Evolutionary conservation across 2,113 vertebrate genomes (phyloP), one percentile per base, ranked within the genome.

Genomic region (Crotalus horridus): DNA sequence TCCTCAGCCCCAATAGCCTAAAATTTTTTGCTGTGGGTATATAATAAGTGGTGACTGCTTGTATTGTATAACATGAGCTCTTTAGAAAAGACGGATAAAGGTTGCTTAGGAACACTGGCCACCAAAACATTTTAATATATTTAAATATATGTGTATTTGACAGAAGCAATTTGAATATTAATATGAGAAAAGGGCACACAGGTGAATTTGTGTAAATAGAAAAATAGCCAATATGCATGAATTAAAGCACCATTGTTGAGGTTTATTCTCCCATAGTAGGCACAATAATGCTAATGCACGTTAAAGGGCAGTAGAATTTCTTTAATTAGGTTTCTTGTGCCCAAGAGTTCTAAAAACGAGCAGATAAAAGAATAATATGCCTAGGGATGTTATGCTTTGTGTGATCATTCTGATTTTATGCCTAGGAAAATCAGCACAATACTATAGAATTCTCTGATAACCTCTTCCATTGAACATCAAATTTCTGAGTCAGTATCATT

Each of bases 311-410:
- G 95, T 91, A 95, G 95, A 94, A 88, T 24, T 53, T 54, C 3
- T 90, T 54, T 20, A 24, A 1, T 24, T 51, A 94, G 17, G n/a
- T n/a, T 92, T 64, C 56, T 33, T 69, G 46, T 54, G 17, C 46
- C 12, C 94, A 94, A 93, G 92, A 94, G 94, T 95, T 74, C 94
- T 93, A 93, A 93, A 96, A 95, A 95, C 85, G 90, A 89, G 95
- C 94, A 91, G 96, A 95, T 54, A 69, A 51, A 91, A 1, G 13
- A 92, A 92, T n/a, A 69, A 54, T 7, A 48, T 29, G 86, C 6
- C 10, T n/a, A 87, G 17, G 21, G 20, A 61, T 87, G 43, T 61
- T 4, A 15, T 54, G 46, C 29, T 64, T 3, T 88, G 85, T 64
- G 43, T 33, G 29, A 3, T 87, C 43, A 64, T 92, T 48, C 46